Conservation (phyloP, 2,888 invertebrate genomes). For the Nomada ruficornis region DNA sequence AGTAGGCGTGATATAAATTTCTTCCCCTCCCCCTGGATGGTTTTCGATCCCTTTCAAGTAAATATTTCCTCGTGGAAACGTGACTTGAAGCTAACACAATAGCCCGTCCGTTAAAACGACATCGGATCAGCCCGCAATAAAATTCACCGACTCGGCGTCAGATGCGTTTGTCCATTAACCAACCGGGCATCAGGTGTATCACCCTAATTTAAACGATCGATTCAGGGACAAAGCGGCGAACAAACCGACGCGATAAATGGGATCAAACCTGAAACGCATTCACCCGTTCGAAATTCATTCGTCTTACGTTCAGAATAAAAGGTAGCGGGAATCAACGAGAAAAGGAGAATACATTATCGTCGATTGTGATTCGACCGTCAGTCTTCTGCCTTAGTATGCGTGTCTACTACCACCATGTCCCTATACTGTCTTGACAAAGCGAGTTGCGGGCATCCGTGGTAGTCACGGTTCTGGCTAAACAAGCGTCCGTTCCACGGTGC, state of each 20-base stretch:
- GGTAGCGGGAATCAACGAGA: background rate
- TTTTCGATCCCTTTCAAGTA: too few species aligned
- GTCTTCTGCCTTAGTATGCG: too few species aligned
- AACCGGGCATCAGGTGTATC: background rate
- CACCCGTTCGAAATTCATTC: constrained; percentile 24
- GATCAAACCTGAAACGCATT: background rate
- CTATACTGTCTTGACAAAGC: background rate
- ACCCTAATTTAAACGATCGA: background rate
- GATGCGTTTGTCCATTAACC: background rate
- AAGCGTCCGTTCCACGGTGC: constrained; percentile 26
- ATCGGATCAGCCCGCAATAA: background rate
- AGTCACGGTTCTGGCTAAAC: constrained; percentile 6
- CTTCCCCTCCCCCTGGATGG: too few species aligned
- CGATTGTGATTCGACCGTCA: constrained; percentile 33
- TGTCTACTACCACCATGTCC: background rate
- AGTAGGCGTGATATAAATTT: background rate
- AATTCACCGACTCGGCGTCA: background rate
- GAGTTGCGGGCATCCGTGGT: background rate
- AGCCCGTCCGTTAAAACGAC: too few species aligned
- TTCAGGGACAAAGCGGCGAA: background rate
- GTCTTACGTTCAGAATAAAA: constrained; percentile 23
- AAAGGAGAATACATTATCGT: constrained; percentile 37
- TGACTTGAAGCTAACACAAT: too few species aligned
- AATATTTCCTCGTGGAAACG: too few species aligned
- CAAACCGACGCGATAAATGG: background rate